These are phyloP conservation scores for Nycticebus coucang DNA, from an alignment of 2,113 vertebrate species.

Conservation along the genomic window DNA sequence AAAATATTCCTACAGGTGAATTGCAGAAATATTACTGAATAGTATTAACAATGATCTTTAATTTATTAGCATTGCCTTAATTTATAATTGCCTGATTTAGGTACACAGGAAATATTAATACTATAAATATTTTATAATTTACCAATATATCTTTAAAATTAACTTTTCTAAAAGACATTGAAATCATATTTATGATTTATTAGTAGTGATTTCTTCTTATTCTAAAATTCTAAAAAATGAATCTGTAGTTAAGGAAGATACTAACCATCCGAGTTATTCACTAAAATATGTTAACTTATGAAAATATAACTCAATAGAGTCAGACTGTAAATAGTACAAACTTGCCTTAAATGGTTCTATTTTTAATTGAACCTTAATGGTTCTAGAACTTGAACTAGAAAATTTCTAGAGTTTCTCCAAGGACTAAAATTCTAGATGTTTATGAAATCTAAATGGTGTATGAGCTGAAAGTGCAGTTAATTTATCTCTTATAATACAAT, in stretches of 20 bases:
- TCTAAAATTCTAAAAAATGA: constrained; percentile 15
- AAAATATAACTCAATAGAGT: background rate
- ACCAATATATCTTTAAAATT: background rate
- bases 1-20: background rate
- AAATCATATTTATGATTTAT: background rate
- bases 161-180: background rate
- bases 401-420: background rate
- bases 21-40: background rate
- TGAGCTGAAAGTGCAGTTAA: background rate
- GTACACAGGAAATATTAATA: background rate
- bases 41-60: background rate
- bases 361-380: background rate
- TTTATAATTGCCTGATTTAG: background rate
- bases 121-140: background rate
- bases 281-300: background rate
- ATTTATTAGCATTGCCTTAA: background rate
- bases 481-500: constrained; percentile 22
- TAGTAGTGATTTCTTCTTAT: background rate
- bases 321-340: background rate
- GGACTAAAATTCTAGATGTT: background rate
- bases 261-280: background rate
- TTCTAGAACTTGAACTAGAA: background rate
- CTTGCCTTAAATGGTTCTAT: background rate
- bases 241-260: background rate
- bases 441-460: background rate